phyloP scores from a whole-genome alignment of 1,140 invertebrate species.

The Melitaea cinxia region DNA sequence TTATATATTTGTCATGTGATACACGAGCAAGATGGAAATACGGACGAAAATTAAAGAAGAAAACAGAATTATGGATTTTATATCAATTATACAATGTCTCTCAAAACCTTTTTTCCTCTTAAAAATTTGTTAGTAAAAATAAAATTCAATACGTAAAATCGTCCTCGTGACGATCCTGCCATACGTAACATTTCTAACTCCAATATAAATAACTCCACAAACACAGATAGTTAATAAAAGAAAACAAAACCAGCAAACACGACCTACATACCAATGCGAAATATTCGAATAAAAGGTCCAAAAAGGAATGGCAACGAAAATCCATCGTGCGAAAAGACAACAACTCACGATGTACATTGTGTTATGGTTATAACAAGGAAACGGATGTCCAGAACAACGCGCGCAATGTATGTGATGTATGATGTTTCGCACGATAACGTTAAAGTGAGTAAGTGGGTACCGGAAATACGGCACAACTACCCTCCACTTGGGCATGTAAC shows the following conservation, averaged over 20 bases:
- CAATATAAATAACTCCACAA: not conserved
- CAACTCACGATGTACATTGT: constrained; percentile 48
- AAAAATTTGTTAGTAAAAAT: too few species aligned
- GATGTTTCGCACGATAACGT: constrained; percentile 58
- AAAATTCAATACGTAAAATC: too few species aligned
- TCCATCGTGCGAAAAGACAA: constrained; percentile 16
- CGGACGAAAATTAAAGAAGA: too few species aligned
- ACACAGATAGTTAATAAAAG: not conserved
- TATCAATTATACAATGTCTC: too few species aligned
- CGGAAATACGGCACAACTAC: constrained; percentile 16
- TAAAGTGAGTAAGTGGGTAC: constrained; percentile 38
- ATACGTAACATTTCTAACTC: too few species aligned
- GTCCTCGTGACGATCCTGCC: too few species aligned
- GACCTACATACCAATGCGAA: not conserved
- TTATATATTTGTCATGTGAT: too few species aligned
- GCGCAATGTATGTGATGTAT: constrained; percentile 65
- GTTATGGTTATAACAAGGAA: constrained; percentile 47
- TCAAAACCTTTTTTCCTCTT: too few species aligned
- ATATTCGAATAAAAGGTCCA: not conserved
- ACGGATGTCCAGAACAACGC: constrained; percentile 44
- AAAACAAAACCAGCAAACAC: not conserved
- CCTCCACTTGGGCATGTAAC: not conserved
- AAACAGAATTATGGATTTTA: too few species aligned
- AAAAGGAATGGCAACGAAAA: not conserved
- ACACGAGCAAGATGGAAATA: too few species aligned